Conservation (phyloP, 2,113 vertebrate genomes). For the Gulo gulo region DNA sequence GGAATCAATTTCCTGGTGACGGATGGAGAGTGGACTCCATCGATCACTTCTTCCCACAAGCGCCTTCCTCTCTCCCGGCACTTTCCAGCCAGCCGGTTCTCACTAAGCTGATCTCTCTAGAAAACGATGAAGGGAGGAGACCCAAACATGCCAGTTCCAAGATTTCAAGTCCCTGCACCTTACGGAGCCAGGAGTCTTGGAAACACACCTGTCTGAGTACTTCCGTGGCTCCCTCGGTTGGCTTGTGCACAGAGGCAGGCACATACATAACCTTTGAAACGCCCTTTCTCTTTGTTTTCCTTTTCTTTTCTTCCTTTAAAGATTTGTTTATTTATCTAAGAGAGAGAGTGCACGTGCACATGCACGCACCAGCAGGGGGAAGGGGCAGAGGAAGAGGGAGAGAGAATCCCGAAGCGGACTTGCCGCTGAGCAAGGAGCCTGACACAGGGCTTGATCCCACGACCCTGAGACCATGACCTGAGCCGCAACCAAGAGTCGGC, state of each 20-base stretch:
- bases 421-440: background rate
- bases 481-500: background rate
- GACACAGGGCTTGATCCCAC: background rate
- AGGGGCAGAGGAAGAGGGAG: background rate
- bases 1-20: background rate
- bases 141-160: background rate
- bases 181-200: background rate
- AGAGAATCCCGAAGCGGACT: background rate
- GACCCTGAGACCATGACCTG: background rate
- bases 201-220: background rate
- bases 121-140: background rate
- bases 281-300: background rate
- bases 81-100: background rate
- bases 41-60: no score
- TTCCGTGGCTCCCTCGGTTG: rapidly evolving
- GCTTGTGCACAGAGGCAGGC: background rate
- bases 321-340: background rate
- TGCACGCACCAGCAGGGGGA: background rate
- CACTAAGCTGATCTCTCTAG: background rate
- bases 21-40: background rate
- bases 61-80: background rate
- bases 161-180: background rate
- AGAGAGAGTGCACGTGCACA: background rate
- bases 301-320: background rate
- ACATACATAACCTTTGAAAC: background rate